These are phyloP conservation scores for Holothuria scabra DNA, from an alignment of 53 echinoderm and acorn worm genomes.

Conservation along the genomic window DNA sequence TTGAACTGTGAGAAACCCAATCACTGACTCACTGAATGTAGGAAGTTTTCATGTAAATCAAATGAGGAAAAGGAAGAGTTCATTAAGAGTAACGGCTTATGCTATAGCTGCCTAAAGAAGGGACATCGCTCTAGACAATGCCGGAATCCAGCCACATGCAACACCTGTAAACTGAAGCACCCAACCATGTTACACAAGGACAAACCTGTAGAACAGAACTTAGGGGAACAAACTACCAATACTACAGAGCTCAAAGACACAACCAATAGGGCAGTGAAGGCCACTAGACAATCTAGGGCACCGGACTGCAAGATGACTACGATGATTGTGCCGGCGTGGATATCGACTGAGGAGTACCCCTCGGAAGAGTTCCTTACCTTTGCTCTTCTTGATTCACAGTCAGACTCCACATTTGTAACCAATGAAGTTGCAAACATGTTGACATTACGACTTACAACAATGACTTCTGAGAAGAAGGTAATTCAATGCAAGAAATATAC, in stretches of 20 bases:
- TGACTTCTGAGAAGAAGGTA: slow-evolving; percentile 60
- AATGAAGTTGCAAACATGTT: slow-evolving; percentile 48
- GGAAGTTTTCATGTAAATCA: too few relatives aligned
- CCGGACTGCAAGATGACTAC: slow-evolving; percentile 34
- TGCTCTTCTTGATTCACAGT: slow-evolving; percentile 63
- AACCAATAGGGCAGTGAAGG: slow-evolving; percentile 4
- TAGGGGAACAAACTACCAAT: background rate
- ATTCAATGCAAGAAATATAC: slow-evolving; percentile 56
- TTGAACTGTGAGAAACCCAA: too few relatives aligned
- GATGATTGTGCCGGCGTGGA: slow-evolving; percentile 79
- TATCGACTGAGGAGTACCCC: slow-evolving; percentile 54
- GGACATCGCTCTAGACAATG: slow-evolving; percentile 64
- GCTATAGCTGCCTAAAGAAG: slow-evolving; percentile 29
- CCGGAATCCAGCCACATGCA: slow-evolving; percentile 21
- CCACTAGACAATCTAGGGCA: background rate
- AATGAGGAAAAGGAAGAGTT: too few relatives aligned
- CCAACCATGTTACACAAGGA: slow-evolving; percentile 57
- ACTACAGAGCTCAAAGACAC: background rate
- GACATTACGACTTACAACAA: slow-evolving; percentile 61
- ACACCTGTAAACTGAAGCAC: slow-evolving; percentile 52
- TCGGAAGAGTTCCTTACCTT: slow-evolving; percentile 58
- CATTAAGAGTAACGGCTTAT: too few relatives aligned
- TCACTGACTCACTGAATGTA: too few relatives aligned
- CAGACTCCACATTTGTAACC: slow-evolving; percentile 59
- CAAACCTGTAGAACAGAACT: background rate